Percentiles rank a stretch among this genome's conserved stretches.
phyloP scores from a whole-genome alignment of 1,140 invertebrate species.

The Chymomyza costata region DNA sequence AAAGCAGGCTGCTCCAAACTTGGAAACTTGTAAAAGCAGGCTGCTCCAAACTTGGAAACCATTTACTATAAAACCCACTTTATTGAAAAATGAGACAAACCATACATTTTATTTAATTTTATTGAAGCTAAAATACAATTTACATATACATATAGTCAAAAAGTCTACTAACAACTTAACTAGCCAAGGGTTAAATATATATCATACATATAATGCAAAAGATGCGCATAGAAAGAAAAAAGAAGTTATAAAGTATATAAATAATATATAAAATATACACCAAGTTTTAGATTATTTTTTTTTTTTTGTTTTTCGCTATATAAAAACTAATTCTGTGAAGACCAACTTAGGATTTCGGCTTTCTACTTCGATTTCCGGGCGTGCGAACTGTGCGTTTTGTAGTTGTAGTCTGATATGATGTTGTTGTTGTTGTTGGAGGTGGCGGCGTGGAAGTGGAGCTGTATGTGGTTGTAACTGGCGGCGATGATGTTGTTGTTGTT shows the following conservation, averaged over 20 bases:
- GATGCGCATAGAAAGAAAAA: conserved; percentile 18
- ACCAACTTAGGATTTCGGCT: conserved; percentile 51
- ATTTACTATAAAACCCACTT: no score
- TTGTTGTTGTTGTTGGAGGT: conserved; percentile 11
- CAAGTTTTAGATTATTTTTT: no score
- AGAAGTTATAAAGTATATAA: conserved; percentile 38
- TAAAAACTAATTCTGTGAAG: no score
- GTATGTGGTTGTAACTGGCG: conserved; percentile 4
- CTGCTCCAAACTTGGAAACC: no score
- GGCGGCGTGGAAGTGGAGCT: conserved; percentile 15
- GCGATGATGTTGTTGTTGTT: conserved; percentile 5
- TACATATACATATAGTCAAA: conserved; percentile 56
- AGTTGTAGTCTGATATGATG: conserved; percentile 23
- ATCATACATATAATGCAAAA: conserved; percentile 29
- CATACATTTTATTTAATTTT: conserved; percentile 62
- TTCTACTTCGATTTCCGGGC: conserved; percentile 59
- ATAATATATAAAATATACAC: conserved; percentile 36
- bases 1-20: no score
- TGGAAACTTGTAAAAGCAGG: no score
- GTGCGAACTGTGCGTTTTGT: conserved; percentile 43
- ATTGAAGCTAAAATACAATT: conserved; percentile 51
- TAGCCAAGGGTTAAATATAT: conserved; percentile 44
- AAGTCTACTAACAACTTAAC: conserved; percentile 60
- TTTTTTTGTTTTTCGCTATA: no score
- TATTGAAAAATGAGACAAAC: no score